A percentile compares a stretch with the other conserved stretches of the same genome.
phyloP scores from a whole-genome alignment of 2,113 vertebrate genomes.

The Hydrochoerus hydrochaeris region DNA sequence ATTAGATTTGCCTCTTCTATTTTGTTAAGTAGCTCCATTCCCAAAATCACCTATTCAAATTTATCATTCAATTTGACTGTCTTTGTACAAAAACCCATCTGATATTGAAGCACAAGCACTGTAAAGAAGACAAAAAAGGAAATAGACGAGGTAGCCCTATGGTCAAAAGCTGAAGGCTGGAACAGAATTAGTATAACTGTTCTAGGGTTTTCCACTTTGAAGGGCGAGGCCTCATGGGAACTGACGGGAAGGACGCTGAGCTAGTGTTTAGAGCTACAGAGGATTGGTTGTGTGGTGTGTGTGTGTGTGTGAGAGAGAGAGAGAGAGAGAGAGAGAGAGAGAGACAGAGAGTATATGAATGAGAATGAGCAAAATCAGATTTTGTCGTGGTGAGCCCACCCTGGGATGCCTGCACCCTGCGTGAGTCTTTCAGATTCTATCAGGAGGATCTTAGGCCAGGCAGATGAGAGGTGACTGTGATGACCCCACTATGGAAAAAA shows the following conservation, averaged over 20 bases:
- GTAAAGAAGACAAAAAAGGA: slow-evolving; percentile 5
- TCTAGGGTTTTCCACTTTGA: neutral
- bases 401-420: neutral
- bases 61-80: slow-evolving; percentile 9
- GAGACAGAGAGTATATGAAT: no score
- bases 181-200: neutral
- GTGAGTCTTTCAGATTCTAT: neutral
- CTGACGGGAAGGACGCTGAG: neutral
- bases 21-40: neutral
- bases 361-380: neutral
- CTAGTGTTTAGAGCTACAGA: neutral
- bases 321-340: no score
- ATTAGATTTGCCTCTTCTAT: neutral
- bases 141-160: neutral
- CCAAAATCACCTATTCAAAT: slow-evolving; percentile 14
- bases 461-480: neutral
- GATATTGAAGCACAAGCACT: neutral
- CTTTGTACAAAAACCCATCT: neutral
- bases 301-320: neutral
- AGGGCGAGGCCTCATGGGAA: neutral
- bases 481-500: neutral
- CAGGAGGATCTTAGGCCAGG: neutral
- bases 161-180: neutral
- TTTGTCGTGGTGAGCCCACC: neutral
- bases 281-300: neutral